Evolutionary conservation across 2,113 vertebrate species (phyloP).

Genomic region (Colius striatus): DNA sequence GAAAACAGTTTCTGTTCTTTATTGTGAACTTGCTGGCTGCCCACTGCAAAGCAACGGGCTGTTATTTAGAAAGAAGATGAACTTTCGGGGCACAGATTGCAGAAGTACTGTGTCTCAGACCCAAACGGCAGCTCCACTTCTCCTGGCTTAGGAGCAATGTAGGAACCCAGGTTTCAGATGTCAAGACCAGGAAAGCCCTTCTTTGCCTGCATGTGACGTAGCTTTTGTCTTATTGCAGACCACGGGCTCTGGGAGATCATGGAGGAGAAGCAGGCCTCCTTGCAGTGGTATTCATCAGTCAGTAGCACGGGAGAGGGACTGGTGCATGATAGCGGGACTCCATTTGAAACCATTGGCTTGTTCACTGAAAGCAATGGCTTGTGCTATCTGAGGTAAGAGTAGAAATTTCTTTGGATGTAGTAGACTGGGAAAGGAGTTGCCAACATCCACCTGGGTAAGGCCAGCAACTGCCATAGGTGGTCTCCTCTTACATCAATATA

Average conservation of each 20-base stretch:
- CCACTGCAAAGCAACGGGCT: background rate
- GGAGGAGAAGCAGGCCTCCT: background rate
- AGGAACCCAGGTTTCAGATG: background rate
- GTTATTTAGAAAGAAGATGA: background rate
- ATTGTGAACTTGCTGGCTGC: background rate
- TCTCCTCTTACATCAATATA: background rate
- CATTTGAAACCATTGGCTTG: background rate
- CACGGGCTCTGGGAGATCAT: background rate
- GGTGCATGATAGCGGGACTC: background rate
- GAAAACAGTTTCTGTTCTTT: background rate
- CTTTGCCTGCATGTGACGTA: background rate
- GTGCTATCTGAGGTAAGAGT: background rate
- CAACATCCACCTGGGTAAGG: background rate
- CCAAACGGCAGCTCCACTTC: background rate
- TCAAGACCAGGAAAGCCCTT: background rate
- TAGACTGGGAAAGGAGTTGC: background rate
- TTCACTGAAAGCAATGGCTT: background rate
- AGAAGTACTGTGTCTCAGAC: background rate
- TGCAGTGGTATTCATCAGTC: background rate
- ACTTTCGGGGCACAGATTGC: background rate
- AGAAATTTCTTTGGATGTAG: background rate
- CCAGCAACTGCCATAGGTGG: background rate
- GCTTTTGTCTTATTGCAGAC: background rate
- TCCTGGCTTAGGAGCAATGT: fast-evolving
- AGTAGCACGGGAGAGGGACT: background rate